Conservation (phyloP, 2,797 vertebrate species). For the Eremophila alpestris region DNA sequence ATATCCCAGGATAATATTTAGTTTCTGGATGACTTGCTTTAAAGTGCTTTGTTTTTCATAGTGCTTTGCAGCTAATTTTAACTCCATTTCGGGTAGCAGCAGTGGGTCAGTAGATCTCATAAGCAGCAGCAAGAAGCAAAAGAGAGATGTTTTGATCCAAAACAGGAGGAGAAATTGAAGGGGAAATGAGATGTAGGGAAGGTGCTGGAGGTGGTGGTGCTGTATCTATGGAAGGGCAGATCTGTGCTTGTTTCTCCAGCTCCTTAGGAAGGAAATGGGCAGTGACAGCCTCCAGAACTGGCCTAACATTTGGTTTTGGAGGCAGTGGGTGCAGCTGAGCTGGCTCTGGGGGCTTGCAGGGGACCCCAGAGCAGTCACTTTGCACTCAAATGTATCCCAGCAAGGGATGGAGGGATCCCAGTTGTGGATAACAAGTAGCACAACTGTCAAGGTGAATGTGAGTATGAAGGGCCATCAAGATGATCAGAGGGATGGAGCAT, state of each 20-base stretch:
- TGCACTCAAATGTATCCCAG: rapidly evolving
- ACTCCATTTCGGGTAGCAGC: background rate
- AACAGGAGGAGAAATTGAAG: background rate
- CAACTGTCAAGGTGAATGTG: rapidly evolving
- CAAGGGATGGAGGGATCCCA: background rate
- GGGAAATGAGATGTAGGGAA: background rate
- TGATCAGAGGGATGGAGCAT: background rate
- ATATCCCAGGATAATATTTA: conserved; percentile 39
- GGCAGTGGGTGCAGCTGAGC: background rate
- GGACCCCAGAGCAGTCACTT: background rate
- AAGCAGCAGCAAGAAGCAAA: background rate
- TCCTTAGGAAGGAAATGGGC: background rate
- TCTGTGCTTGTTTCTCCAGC: rapidly evolving
- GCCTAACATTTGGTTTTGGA: background rate
- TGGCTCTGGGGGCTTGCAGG: background rate
- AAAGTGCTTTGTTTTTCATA: background rate
- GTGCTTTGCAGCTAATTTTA: conserved; percentile 43
- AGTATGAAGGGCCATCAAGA: rapidly evolving
- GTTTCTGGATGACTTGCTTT: conserved; percentile 33
- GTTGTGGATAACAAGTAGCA: background rate
- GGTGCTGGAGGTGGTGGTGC: background rate
- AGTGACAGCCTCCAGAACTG: background rate
- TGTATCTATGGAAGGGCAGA: background rate
- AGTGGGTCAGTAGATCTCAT: background rate
- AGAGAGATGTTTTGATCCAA: background rate